A percentile compares a stretch with the other conserved stretches of the same genome.
Evolutionary conservation across 2,113 vertebrate genomes (phyloP).

Genomic region (Peromyscus polionotus): DNA sequence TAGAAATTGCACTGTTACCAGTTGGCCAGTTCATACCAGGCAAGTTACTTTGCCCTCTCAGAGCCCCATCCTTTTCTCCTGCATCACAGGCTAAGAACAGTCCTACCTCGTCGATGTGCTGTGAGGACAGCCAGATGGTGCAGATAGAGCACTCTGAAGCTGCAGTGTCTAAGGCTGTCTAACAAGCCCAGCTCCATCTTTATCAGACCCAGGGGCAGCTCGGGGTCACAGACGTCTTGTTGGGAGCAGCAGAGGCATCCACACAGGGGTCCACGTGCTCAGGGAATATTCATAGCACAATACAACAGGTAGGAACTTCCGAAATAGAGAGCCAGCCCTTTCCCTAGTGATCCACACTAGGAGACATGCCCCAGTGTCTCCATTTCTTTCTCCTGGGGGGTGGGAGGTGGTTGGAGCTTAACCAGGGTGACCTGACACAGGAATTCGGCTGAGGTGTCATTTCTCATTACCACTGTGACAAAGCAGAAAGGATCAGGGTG

Average conservation of each 20-base stretch:
- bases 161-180: background rate
- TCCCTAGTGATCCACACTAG: background rate
- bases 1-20: background rate
- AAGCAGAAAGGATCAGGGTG: background rate
- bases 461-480: background rate
- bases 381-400: background rate
- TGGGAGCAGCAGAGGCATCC: background rate
- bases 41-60: background rate
- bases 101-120: background rate
- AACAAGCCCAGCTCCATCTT: background rate
- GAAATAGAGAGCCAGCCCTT: background rate
- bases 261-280: background rate
- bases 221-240: accelerated
- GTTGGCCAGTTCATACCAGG: background rate
- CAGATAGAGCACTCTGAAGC: accelerated
- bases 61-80: background rate
- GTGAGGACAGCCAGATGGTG: background rate
- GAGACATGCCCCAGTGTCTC: background rate
- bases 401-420: background rate
- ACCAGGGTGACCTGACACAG: background rate
- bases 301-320: background rate
- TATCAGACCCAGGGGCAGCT: background rate
- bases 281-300: accelerated
- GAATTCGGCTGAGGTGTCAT: background rate
- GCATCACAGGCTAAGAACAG: background rate